These are phyloP conservation scores for Ladona fulva DNA, from an alignment of 1,140 invertebrate species.

Conservation along the genomic window DNA sequence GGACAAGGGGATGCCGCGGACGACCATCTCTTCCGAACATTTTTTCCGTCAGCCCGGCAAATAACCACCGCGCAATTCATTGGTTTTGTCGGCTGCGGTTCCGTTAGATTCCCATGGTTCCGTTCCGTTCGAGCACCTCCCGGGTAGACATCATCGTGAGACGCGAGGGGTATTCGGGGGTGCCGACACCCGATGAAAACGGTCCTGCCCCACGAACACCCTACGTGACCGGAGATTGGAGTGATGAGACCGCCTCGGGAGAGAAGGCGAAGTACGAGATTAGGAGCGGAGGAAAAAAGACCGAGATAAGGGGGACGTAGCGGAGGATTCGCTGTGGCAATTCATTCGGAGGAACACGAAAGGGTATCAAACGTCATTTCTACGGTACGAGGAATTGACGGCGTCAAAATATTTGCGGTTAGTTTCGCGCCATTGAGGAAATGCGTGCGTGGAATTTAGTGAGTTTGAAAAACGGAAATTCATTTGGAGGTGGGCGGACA, in stretches of 20 bases:
- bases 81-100: neutral
- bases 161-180: too few relatives aligned
- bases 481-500: too few relatives aligned
- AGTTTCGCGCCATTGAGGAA: too few relatives aligned
- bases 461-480: too few relatives aligned
- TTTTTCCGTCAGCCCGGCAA: neutral
- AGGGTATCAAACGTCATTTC: too few relatives aligned
- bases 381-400: too few relatives aligned
- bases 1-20: too few relatives aligned
- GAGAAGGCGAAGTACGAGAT: neutral
- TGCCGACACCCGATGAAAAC: neutral
- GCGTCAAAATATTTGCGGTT: too few relatives aligned
- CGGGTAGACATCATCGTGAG: too few relatives aligned
- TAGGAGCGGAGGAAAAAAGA: neutral
- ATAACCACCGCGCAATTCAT: constrained; percentile 1
- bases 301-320: neutral
- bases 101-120: constrained; percentile 2
- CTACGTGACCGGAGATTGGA: neutral
- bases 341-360: too few relatives aligned
- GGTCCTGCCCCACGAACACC: neutral
- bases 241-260: neutral
- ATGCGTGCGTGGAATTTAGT: too few relatives aligned
- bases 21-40: neutral
- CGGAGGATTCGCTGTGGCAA: too few relatives aligned
- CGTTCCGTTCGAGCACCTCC: neutral